Percentiles rank a stretch among this genome's conserved stretches.
These are phyloP conservation scores for Philopedon plagiatum DNA, from an alignment of 2,888 invertebrate species.

Conservation along the genomic window DNA sequence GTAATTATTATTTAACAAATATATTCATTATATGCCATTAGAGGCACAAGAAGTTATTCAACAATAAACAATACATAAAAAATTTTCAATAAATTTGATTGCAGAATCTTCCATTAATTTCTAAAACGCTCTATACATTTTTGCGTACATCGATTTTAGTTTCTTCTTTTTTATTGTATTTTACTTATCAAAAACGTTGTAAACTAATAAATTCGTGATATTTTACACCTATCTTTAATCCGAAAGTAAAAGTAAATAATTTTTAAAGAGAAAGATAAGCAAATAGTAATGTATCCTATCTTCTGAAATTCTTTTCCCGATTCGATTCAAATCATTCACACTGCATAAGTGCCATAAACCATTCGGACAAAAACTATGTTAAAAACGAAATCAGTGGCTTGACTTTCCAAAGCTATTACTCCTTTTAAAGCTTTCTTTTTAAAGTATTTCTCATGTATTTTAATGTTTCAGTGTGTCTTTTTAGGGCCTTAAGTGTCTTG, in stretches of 20 bases:
- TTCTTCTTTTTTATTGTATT: no score
- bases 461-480: constrained; percentile 28
- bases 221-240: no score
- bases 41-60: no score
- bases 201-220: no score
- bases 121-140: no score
- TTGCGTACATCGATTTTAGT: no score
- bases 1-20: no score
- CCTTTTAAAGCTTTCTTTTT: constrained; percentile 43
- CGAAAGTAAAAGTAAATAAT: neutral
- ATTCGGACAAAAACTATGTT: constrained; percentile 14
- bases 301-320: neutral
- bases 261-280: neutral
- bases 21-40: no score
- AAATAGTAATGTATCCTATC: neutral
- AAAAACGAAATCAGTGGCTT: constrained; percentile 31
- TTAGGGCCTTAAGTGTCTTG: constrained; percentile 35
- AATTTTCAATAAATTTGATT: no score
- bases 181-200: no score
- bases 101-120: no score
- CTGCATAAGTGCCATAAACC: constrained; percentile 1
- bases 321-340: constrained; percentile 20
- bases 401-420: constrained; percentile 30
- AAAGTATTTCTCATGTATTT: constrained; percentile 38
- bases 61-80: no score